Evolutionary conservation across 2,797 vertebrate genomes (phyloP), one percentile per base, ranked within the genome.

Genomic region (Melanotaenia trifasciata): DNA sequence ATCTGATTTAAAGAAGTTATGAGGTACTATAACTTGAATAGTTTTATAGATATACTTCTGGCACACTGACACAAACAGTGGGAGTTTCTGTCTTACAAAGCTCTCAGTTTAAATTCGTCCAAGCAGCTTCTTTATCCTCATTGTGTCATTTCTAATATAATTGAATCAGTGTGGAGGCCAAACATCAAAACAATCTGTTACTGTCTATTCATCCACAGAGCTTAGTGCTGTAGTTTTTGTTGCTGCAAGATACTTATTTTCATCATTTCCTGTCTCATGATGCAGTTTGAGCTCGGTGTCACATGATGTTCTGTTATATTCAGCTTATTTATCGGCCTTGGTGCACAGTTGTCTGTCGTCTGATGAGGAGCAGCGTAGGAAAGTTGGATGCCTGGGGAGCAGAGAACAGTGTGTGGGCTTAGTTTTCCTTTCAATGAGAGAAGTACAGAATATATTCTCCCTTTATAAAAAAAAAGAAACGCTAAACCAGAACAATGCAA

Each of bases 71-170:
- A 58, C 58, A 81, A 60, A 70, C 16, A 63, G 50, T 32, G 56
- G 45, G n/a, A 69, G 36, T 22, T 28, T 38, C 40, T 36, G 22
- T 72, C 64, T 70, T 66, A 62, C 80, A 86, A 78, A 63, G 63
- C 72, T 60, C 69, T 82, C 64, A 26, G 43, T 78, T 83, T 76
- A 65, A 77, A 85, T 89, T 72, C 67, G 65, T 47, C 78, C 32
- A 20, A 76, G 74, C 68, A 64, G 63, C 63, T n/a, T 72, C 72
- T 80, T 85, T 64, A 87, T 85, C 83, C 84, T 88, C 82, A 83
- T 83, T 88, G 76, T 89, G 89, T 91, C 88, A 72, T 80, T 80
- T 80, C 81, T 71, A 59, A 84, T 90, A 58, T 24, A 18, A 62
- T 33, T 73, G 74, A 33, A 79, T 79, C 69, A 70, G 47, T 51